Percentiles rank a stretch among this genome's conserved stretches.
These are phyloP conservation scores for Andrena marginata DNA, from an alignment of 2,888 invertebrate species.

Conservation along the genomic window DNA sequence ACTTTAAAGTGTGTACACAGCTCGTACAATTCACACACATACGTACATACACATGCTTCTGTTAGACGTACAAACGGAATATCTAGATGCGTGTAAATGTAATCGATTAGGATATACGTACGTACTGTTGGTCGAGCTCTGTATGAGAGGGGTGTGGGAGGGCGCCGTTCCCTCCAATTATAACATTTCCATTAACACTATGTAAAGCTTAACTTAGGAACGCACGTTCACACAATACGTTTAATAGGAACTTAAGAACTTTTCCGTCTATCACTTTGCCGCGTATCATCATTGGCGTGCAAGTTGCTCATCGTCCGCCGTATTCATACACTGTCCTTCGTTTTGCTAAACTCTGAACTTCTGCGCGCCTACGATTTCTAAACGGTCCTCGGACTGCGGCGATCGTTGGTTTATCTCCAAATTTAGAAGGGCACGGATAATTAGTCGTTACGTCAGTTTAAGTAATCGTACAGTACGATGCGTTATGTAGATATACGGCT, in stretches of 20 bases:
- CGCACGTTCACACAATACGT: conserved; percentile 70
- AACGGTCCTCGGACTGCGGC: not conserved
- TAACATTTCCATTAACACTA: conserved; percentile 37
- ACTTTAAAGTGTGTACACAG: conserved; percentile 43
- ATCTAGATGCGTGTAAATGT: conserved; percentile 23
- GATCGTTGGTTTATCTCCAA: conserved; percentile 8
- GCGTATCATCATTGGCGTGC: conserved; percentile 1
- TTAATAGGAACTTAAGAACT: conserved; percentile 77
- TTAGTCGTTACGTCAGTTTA: conserved; percentile 31
- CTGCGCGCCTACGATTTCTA: not conserved
- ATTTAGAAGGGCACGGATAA: conserved; percentile 29
- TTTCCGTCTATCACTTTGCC: conserved; percentile 36
- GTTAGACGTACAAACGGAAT: conserved; percentile 37
- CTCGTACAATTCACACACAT: conserved; percentile 48
- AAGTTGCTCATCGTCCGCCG: conserved; percentile 13
- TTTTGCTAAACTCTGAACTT: not conserved
- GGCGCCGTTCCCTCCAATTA: conserved; percentile 32
- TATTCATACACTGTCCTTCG: conserved; percentile 28
- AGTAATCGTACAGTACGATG: conserved; percentile 1
- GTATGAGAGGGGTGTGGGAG: not conserved
- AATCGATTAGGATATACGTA: conserved; percentile 51
- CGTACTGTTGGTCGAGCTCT: conserved; percentile 61
- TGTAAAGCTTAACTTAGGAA: conserved; percentile 78
- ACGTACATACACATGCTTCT: conserved; percentile 17
- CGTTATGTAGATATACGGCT: conserved; percentile 22